Percentiles rank a stretch among this genome's conserved stretches.
phyloP scores from a whole-genome alignment of 2,113 vertebrate species.

The Melanocharis versteri region DNA sequence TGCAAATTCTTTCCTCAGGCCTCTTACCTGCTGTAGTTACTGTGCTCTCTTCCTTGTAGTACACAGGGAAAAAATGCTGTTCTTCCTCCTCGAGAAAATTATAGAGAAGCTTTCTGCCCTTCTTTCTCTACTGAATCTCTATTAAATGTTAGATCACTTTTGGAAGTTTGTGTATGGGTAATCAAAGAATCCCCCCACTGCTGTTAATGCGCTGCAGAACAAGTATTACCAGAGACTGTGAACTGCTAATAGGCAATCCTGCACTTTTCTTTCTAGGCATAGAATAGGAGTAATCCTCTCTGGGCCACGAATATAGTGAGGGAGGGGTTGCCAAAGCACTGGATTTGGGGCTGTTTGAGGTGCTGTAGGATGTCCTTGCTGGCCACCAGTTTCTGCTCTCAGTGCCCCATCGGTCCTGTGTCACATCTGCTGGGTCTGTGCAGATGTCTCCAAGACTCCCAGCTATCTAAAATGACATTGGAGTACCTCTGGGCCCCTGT shows the following conservation, averaged over 20 bases:
- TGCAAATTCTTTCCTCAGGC: background rate
- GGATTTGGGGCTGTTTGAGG: background rate
- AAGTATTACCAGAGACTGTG: background rate
- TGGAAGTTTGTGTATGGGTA: background rate
- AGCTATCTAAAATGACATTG: background rate
- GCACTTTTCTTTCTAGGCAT: background rate
- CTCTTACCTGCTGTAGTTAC: background rate
- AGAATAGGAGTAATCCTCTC: background rate
- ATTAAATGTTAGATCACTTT: background rate
- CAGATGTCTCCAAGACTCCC: background rate
- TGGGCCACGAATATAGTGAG: background rate
- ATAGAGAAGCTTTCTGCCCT: background rate
- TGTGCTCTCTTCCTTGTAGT: background rate
- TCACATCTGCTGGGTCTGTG: background rate
- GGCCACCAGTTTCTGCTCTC: background rate
- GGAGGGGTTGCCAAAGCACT: background rate
- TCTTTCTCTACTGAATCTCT: background rate
- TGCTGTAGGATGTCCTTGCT: background rate
- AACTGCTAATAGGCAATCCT: background rate
- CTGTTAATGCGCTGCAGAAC: background rate
- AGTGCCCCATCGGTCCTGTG: rapidly evolving
- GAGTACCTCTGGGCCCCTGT: background rate
- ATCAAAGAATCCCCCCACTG: background rate
- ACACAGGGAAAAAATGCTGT: background rate
- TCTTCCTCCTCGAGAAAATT: background rate